These are phyloP conservation scores for Lonchura striata DNA, from an alignment of 2,113 vertebrate genomes.

Conservation along the genomic window DNA sequence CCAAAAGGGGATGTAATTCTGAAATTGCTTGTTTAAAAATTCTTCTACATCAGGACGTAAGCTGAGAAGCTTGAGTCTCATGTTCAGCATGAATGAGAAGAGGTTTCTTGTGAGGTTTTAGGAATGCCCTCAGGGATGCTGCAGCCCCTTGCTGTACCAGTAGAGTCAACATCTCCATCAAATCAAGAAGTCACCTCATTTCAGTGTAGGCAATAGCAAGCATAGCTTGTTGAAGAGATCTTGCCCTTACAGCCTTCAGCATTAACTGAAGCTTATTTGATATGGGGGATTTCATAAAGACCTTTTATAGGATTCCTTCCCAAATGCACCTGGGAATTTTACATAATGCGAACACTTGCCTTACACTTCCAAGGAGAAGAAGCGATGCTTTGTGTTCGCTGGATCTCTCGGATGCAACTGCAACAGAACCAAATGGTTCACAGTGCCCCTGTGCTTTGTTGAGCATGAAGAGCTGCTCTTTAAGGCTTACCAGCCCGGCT, in stretches of 20 bases:
- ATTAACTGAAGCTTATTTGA: not conserved
- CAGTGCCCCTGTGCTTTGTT: not conserved
- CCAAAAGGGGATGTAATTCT: not conserved
- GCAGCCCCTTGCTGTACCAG: not conserved
- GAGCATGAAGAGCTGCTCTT: not conserved
- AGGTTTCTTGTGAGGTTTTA: not conserved
- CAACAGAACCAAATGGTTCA: not conserved
- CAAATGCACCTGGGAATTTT: not conserved
- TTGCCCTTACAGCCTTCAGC: not conserved
- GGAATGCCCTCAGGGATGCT: not conserved
- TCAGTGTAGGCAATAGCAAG: not conserved
- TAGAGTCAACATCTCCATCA: not conserved
- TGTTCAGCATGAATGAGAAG: not conserved
- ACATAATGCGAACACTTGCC: not conserved
- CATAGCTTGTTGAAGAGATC: not conserved
- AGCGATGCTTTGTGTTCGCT: not conserved
- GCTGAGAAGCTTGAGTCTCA: not conserved
- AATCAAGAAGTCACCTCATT: not conserved
- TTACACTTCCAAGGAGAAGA: not conserved
- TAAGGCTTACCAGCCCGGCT: not conserved
- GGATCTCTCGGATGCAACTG: not conserved
- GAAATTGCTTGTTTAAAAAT: not conserved
- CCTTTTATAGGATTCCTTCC: not conserved
- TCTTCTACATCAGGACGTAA: not conserved
- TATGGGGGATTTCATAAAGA: not conserved